phyloP scores from a whole-genome alignment of 2,888 invertebrate species.

The Habroteleia sp. region DNA sequence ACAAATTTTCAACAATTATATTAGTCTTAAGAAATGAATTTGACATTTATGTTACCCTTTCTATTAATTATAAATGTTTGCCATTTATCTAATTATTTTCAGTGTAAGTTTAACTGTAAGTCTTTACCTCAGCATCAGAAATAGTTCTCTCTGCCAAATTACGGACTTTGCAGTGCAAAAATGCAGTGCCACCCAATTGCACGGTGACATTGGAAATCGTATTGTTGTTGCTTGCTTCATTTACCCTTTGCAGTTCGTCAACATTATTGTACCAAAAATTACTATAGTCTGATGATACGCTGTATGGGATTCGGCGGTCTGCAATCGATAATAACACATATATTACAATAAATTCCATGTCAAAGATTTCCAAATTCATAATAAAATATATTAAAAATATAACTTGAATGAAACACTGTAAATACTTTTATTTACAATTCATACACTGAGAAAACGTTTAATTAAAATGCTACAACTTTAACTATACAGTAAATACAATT shows the following conservation, averaged over 20 bases:
- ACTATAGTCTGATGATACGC: conserved; percentile 79
- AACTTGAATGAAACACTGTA: too few relatives aligned
- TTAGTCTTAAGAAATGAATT: too few relatives aligned
- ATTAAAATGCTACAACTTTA: too few relatives aligned
- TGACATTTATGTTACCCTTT: too few relatives aligned
- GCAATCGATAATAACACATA: conserved; percentile 47
- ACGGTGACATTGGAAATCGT: conserved; percentile 89
- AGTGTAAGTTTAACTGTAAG: neutral
- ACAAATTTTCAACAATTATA: too few relatives aligned
- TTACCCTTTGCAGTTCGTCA: conserved; percentile 79
- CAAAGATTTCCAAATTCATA: too few relatives aligned
- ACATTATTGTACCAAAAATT: conserved; percentile 79
- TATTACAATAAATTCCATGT: too few relatives aligned
- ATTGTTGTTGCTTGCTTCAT: conserved; percentile 85
- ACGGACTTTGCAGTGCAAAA: conserved; percentile 90
- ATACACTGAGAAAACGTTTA: too few relatives aligned
- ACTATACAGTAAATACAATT: too few relatives aligned
- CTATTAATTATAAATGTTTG: neutral
- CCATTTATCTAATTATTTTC: too few relatives aligned
- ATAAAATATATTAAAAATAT: too few relatives aligned
- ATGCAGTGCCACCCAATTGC: conserved; percentile 89
- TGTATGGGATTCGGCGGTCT: conserved; percentile 80
- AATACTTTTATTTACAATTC: too few relatives aligned
- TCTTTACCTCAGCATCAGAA: conserved; percentile 79
- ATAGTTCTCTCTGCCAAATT: conserved; percentile 89